phyloP scores from a whole-genome alignment of 2,113 vertebrate genomes.

The Ophthalmolycus amberensis region DNA sequence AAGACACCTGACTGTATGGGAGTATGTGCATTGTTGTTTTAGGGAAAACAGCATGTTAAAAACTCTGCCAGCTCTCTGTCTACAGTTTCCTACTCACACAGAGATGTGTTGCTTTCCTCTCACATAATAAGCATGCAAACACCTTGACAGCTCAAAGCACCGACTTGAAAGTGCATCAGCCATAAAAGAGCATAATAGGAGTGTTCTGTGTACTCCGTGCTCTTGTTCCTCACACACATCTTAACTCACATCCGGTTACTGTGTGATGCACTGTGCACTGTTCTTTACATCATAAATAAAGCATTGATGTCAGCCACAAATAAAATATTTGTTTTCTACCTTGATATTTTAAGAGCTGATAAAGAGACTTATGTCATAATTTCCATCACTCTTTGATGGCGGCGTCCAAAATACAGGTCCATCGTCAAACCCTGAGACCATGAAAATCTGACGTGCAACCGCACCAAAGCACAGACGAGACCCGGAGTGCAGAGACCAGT shows the following conservation, averaged over 20 bases:
- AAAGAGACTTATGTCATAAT: neutral
- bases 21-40: neutral
- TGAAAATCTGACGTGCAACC: neutral
- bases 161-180: slow-evolving; percentile 4
- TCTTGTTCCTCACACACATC: neutral
- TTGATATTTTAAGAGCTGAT: no score
- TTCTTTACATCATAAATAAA: neutral
- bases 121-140: slow-evolving; percentile 25
- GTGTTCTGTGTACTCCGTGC: neutral
- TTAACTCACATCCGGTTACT: neutral
- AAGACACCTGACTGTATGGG: neutral
- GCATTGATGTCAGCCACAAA: neutral
- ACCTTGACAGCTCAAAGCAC: slow-evolving; percentile 20
- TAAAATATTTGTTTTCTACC: no score
- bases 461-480: neutral
- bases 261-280: neutral
- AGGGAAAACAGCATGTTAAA: neutral
- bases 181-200: neutral
- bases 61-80: neutral
- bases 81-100: neutral
- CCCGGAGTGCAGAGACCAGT: neutral
- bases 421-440: neutral
- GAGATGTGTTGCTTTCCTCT: slow-evolving; percentile 12
- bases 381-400: neutral
- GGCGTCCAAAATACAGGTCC: neutral